Base-by-base conservation (phyloP, 2,888 invertebrate genomes). In the Geotrupes spiniger region DNA sequence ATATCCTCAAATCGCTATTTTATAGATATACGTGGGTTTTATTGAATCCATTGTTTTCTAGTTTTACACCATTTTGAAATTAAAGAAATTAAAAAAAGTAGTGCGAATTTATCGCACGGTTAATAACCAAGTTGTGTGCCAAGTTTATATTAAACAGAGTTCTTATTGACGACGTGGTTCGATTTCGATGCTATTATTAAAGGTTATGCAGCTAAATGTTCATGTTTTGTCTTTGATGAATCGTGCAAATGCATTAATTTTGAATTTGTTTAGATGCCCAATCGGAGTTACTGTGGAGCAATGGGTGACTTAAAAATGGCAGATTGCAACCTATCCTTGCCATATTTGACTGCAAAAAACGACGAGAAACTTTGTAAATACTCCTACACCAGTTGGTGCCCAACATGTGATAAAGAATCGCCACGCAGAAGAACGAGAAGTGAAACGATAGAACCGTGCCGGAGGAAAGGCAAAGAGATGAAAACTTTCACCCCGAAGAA, bases 381-480 rank as follows among this genome's bases (percentile, higher is more conserved):
- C 49, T 58, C 69, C 5, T 71, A 70, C 49, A 50, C 62, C 9
- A 63, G 64, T 43, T 73, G 72, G 71, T 73, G 74, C 58, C 66
- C 69, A 10, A 70, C 64, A n/a, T 74, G 72, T 61, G 70, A 71
- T 42, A 64, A 62, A 49, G 66, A 66, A 33, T 63, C 68, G 2
- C 70, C 71, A 5, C 56, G 72, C 38, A 61, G 70, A 29, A 58
- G 72, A 41, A 68, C 71, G 2, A 66, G 63, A 55, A 72, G 69
- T 55, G 74, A 73, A 62, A 66, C 69, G 4, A 62, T 57, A 40
- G 66, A 70, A 43, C 59, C 62, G 11, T 70, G 69, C 54, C 62
- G 66, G 29, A 62, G 63, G 52, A 71, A 68, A 60, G 65, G 68
- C 42, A 65, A 66, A 52, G 71, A 73, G 54, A 68, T 70, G 66